Evolutionary conservation across 2,113 vertebrate species (phyloP).

Genomic region (Tursiops truncatus): DNA sequence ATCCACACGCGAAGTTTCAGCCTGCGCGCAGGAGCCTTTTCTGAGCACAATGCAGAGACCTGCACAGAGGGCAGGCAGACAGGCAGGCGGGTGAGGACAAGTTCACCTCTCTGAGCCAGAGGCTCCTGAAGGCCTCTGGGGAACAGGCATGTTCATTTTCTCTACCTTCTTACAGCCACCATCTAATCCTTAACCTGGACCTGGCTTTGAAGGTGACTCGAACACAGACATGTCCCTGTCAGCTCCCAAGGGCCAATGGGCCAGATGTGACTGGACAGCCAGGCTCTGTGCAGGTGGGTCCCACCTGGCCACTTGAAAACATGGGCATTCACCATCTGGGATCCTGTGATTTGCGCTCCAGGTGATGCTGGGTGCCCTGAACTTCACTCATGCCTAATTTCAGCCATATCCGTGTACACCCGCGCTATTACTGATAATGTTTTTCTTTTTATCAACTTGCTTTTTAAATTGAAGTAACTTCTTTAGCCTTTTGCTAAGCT

Average conservation of each 20-base stretch:
- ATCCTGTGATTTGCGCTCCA: not conserved
- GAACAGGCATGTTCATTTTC: not conserved
- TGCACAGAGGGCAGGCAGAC: conserved; percentile 23
- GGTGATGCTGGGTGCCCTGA: not conserved
- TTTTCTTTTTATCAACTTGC: not conserved
- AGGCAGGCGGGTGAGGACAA: conserved; percentile 48
- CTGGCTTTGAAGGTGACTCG: not conserved
- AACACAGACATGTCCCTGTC: not conserved
- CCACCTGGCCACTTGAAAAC: not conserved
- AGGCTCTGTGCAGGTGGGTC: not conserved
- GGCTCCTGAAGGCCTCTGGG: not conserved
- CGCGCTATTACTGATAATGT: not conserved
- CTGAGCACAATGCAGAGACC: not conserved
- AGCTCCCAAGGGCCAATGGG: not conserved
- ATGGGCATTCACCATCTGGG: not conserved
- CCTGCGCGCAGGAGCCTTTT: not conserved
- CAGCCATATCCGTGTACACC: not conserved
- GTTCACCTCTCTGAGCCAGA: not conserved
- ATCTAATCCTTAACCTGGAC: not conserved
- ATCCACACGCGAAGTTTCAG: not conserved
- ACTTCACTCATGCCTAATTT: not conserved
- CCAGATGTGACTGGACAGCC: not conserved
- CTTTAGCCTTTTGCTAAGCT: not conserved
- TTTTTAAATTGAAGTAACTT: not conserved
- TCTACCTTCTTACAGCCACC: not conserved